phyloP scores from a whole-genome alignment of 2,113 vertebrate species.

The Psilopogon haemacephalus region DNA sequence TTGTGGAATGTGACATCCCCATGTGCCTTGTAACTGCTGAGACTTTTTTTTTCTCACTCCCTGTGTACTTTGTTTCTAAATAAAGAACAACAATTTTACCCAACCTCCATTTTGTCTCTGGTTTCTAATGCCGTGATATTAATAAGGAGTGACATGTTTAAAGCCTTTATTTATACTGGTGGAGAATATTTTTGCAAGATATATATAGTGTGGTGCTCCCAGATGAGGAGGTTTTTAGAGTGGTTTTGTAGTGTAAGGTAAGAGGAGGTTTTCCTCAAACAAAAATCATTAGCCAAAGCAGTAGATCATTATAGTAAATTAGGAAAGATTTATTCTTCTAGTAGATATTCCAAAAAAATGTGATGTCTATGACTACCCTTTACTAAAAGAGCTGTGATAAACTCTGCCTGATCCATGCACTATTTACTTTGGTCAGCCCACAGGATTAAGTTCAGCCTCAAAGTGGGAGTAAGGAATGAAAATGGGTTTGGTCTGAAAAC shows the following conservation, averaged over 20 bases:
- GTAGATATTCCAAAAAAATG: background rate
- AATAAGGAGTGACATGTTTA: constrained; percentile 75
- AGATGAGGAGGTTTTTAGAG: background rate
- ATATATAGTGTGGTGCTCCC: background rate
- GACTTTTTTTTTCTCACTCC: constrained; percentile 26
- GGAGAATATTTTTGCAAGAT: constrained; percentile 52
- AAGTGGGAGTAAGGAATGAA: background rate
- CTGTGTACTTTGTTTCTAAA: constrained; percentile 67
- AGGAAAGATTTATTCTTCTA: background rate
- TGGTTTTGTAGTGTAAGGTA: background rate
- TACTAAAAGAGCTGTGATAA: background rate
- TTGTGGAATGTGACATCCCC: constrained; percentile 36
- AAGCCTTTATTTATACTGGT: constrained; percentile 68
- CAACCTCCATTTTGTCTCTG: constrained; percentile 58
- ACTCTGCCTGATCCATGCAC: background rate
- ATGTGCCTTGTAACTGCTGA: constrained; percentile 30
- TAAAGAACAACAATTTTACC: constrained; percentile 69
- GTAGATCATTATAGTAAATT: background rate
- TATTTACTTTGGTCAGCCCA: background rate
- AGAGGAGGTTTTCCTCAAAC: background rate
- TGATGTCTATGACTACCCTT: background rate
- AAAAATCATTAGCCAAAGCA: background rate
- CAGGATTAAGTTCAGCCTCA: background rate
- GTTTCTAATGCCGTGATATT: constrained; percentile 69
- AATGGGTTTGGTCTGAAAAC: background rate